Evolutionary conservation across 2,797 vertebrate genomes (phyloP).

Genomic region (Hybognathus amarus): DNA sequence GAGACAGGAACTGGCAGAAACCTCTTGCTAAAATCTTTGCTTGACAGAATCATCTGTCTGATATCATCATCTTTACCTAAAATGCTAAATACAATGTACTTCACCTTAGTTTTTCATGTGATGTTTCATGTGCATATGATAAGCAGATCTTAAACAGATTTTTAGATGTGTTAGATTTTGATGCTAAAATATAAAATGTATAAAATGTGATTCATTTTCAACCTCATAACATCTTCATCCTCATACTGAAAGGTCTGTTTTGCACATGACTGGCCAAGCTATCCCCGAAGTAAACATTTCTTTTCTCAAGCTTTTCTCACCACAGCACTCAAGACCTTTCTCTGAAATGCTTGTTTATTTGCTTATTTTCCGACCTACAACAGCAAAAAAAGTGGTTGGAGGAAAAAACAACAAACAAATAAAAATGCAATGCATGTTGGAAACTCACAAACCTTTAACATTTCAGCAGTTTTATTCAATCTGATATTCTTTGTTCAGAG

Average conservation of each 20-base stretch:
- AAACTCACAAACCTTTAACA: not conserved
- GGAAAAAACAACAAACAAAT: not conserved
- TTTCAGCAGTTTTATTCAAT: not conserved
- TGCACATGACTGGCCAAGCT: not conserved
- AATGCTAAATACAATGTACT: no score
- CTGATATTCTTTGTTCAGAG: not conserved
- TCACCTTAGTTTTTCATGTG: no score
- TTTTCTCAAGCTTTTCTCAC: not conserved
- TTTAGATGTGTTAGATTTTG: no score
- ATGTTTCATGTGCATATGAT: no score
- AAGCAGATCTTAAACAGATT: no score
- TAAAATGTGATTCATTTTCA: not conserved
- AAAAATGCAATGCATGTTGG: not conserved
- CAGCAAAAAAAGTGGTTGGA: not conserved
- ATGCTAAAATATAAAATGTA: no score
- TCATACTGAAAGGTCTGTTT: not conserved
- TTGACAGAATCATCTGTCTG: no score
- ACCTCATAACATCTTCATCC: not conserved
- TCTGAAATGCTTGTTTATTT: not conserved
- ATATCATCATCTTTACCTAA: no score
- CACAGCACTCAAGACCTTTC: not conserved
- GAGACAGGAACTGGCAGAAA: no score
- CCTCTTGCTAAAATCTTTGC: no score
- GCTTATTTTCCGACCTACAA: not conserved
- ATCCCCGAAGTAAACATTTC: not conserved